Evolutionary conservation across 2,113 vertebrate species (phyloP).

Genomic region (Anthoscopus minutus): DNA sequence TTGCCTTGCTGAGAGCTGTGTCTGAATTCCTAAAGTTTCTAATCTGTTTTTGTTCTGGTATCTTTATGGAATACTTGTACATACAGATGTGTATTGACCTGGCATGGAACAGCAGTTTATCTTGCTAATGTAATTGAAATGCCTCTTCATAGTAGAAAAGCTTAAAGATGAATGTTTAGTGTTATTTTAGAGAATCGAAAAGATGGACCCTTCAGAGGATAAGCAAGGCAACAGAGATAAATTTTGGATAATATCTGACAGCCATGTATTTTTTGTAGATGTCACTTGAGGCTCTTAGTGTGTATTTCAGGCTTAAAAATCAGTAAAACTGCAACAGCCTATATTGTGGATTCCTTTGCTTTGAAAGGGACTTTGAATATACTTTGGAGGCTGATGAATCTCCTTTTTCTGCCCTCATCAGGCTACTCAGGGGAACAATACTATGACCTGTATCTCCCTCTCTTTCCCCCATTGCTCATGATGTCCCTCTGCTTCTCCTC

Average conservation of each 20-base stretch:
- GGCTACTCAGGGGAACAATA: neutral
- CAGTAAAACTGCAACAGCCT: neutral
- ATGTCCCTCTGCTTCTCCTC: neutral
- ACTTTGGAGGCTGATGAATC: neutral
- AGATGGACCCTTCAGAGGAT: neutral
- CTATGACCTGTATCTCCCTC: neutral
- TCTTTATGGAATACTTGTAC: neutral
- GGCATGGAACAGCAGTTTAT: neutral
- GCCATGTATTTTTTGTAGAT: neutral
- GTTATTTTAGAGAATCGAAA: neutral
- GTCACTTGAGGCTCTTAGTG: neutral
- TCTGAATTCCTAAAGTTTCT: neutral
- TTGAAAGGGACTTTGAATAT: neutral
- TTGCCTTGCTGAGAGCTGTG: neutral
- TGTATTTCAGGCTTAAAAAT: neutral
- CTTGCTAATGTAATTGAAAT: neutral
- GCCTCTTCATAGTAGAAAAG: neutral
- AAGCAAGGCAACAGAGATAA: neutral
- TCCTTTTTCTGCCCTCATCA: neutral
- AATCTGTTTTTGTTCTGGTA: neutral
- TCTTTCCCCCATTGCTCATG: rapidly evolving
- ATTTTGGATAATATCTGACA: neutral
- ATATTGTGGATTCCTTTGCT: neutral
- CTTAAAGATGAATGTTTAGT: neutral
- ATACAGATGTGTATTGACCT: neutral